Percentiles rank a stretch among this genome's conserved stretches.
These are phyloP conservation scores for Arvicola amphibius DNA, from an alignment of 2,797 vertebrate genomes.

Conservation along the genomic window DNA sequence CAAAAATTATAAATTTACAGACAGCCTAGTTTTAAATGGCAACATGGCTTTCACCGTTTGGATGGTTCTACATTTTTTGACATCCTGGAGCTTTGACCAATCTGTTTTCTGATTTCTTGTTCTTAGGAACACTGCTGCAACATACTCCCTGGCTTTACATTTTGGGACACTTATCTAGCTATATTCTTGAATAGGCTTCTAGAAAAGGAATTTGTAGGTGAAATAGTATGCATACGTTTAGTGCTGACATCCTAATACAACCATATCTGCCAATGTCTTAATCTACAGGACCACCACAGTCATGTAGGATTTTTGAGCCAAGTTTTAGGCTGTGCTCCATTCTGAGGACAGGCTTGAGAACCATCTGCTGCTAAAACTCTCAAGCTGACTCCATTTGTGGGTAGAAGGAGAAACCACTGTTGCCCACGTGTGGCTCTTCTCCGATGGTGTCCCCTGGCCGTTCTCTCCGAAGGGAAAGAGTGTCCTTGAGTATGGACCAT, in stretches of 20 bases:
- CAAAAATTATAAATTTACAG: neutral
- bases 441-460: neutral
- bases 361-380: neutral
- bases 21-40: neutral
- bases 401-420: neutral
- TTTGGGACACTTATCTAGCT: neutral
- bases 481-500: neutral
- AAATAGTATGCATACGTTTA: neutral
- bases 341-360: conserved; percentile 24
- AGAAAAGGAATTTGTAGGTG: conserved; percentile 8
- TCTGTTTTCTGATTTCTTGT: neutral
- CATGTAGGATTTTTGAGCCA: neutral
- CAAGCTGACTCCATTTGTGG: neutral
- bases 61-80: neutral
- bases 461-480: neutral
- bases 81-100: neutral
- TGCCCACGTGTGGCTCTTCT: neutral
- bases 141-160: neutral
- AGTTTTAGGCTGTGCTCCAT: neutral
- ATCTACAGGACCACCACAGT: conserved; percentile 1
- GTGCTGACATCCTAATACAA: neutral
- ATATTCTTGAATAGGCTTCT: conserved; percentile 17
- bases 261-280: neutral
- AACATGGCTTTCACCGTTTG: neutral
- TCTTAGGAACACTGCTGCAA: neutral